Base-by-base conservation (phyloP, 2,797 vertebrate genomes). In the Anniella stebbinsi region DNA sequence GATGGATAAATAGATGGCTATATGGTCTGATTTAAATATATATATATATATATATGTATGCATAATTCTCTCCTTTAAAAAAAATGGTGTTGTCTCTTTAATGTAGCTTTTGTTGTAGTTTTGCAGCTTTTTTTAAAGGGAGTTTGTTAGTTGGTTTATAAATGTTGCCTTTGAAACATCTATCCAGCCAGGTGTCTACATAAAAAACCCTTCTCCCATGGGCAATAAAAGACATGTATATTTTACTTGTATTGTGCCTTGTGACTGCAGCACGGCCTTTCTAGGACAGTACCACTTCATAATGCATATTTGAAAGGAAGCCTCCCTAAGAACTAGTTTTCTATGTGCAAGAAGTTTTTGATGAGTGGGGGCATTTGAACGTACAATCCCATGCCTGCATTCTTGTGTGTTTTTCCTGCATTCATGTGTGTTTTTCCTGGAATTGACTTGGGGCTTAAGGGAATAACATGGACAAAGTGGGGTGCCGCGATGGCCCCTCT, bases 121-220 rank as follows among this genome's bases (percentile, higher is more conserved):
- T 85, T 92, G 89, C 76, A 93, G 93, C 89, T 91, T 0, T 77
- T 91, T 1, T 84, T 94, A 41, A 2, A 2, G 36, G 87, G 25
- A 88, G 69, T 83, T 48, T 25, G 54, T 23, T 67, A 15, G 2
- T 1, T 72, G 23, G 21, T 0, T n/a, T 75, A 60, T 60, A 54
- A 17, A 6, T 38, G 15, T 75, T 25, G 69, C 57, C 66, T 18
- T 88, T 84, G 45, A 87, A 51, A 69, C 60, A 69, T 54, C 23
- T 25, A 17, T 66, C 25, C 25, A 76, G 18, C 23, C 63, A 33
- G 48, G 41, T 69, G n/a, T 77, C 28, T 54, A 45, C 21, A 33
- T 28, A 70, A 51, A 85, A 70, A 13, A n/a, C 38, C 4, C 6
- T 15, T 18, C 18, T 30, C 41, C 72, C 13, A 54, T 33, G 23